Percentiles rank a stretch among this genome's conserved stretches.
Evolutionary conservation across 2,888 invertebrate genomes (phyloP).

Genomic region (Amaurobius ferox): DNA sequence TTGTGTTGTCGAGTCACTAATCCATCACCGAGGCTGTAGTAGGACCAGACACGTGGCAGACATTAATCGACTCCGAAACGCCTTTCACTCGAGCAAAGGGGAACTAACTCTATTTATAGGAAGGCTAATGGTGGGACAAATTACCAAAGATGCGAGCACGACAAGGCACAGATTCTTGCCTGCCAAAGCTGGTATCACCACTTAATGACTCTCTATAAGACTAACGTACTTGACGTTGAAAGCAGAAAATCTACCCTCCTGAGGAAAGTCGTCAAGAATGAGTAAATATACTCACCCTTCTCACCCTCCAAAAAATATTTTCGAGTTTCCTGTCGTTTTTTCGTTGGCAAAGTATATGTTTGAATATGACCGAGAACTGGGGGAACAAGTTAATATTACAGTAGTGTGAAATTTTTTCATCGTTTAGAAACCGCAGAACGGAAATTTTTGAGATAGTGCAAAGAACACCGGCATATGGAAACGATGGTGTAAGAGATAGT

Average conservation of each 20-base stretch:
- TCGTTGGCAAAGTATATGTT: constrained; percentile 5
- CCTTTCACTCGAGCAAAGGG: not conserved
- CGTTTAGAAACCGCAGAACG: constrained; percentile 8
- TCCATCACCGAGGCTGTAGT: constrained; percentile 4
- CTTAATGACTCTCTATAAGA: constrained; percentile 49
- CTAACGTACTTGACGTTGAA: constrained; percentile 31
- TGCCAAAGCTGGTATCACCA: constrained; percentile 34
- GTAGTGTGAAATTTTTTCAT: constrained; percentile 29
- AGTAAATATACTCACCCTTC: constrained; percentile 19
- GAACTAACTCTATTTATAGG: constrained; percentile 37
- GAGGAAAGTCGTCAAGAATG: constrained; percentile 5
- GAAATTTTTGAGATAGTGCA: constrained; percentile 4
- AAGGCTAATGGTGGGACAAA: constrained; percentile 53
- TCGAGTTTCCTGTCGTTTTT: constrained; percentile 39
- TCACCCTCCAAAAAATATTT: constrained; percentile 25
- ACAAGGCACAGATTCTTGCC: constrained; percentile 39
- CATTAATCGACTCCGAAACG: constrained; percentile 20
- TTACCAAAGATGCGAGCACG: constrained; percentile 48
- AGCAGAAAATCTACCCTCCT: constrained; percentile 34
- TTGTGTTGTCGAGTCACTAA: too few relatives aligned
- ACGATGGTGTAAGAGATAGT: not conserved
- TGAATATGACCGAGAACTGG: constrained; percentile 17
- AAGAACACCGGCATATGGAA: constrained; percentile 1
- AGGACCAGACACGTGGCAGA: not conserved
- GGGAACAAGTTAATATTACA: constrained; percentile 21